Percentiles rank a stretch among this genome's conserved stretches.
These are phyloP conservation scores for Salminus brasiliensis DNA, from an alignment of 2,113 vertebrate genomes.

Conservation along the genomic window DNA sequence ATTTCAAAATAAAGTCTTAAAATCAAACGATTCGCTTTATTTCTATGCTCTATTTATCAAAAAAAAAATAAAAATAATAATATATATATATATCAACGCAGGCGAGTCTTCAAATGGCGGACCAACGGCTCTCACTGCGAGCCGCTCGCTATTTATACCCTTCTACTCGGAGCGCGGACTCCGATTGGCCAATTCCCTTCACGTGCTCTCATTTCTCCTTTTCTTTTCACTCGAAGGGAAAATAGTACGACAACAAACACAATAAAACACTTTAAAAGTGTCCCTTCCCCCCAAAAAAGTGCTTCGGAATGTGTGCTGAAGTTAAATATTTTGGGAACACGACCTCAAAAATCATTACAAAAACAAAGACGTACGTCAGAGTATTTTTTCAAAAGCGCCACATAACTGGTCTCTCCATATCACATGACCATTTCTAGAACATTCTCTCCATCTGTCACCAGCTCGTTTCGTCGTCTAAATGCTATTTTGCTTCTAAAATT, in stretches of 20 bases:
- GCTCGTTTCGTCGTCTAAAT: not conserved
- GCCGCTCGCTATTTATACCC: slow-evolving; percentile 69
- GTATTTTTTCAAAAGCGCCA: slow-evolving; percentile 51
- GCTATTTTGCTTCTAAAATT: slow-evolving; percentile 1
- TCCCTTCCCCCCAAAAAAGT: not conserved
- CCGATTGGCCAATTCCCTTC: slow-evolving; percentile 65
- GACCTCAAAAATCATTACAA: slow-evolving; percentile 6
- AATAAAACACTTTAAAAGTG: not conserved
- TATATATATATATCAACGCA: too few species aligned
- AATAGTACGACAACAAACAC: not conserved
- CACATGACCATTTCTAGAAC: slow-evolving; percentile 57
- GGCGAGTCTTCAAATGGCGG: slow-evolving; percentile 56
- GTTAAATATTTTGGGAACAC: not conserved
- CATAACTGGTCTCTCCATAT: slow-evolving; percentile 49
- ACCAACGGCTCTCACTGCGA: slow-evolving; percentile 54
- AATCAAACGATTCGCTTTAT: slow-evolving; percentile 34
- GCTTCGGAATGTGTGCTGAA: not conserved
- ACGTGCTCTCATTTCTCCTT: slow-evolving; percentile 55
- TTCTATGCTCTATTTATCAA: not conserved
- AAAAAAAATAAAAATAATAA: too few species aligned
- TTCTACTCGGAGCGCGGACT: slow-evolving; percentile 38
- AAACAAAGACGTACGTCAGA: slow-evolving; percentile 41
- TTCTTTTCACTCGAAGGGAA: slow-evolving; percentile 25
- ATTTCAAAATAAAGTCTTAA: slow-evolving; percentile 36
- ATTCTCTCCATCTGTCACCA: slow-evolving; percentile 21